phyloP scores from a whole-genome alignment of 2,888 invertebrate species.

The Hyppa rectilinea region DNA sequence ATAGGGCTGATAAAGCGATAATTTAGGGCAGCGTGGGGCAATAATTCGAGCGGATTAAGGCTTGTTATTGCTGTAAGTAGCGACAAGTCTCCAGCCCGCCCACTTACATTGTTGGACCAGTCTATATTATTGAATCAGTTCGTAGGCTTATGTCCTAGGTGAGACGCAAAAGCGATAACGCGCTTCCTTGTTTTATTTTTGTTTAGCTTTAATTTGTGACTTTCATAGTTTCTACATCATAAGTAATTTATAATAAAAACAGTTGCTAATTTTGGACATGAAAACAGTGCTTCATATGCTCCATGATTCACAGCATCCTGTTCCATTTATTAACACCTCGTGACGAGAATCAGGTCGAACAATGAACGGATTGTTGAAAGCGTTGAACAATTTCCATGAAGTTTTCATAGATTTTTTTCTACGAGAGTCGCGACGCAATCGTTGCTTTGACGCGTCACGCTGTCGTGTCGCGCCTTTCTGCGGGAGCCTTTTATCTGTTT shows the following conservation, averaged over 20 bases:
- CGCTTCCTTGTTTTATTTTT: not conserved
- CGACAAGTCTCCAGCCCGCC: slow-evolving; percentile 52
- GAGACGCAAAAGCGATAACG: not conserved
- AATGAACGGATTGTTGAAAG: too few relatives aligned
- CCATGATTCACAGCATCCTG: not conserved
- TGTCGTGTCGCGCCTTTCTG: too few relatives aligned
- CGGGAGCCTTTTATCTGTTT: too few relatives aligned
- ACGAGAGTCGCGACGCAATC: too few relatives aligned
- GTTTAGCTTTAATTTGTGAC: too few relatives aligned
- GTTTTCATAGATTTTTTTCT: too few relatives aligned
- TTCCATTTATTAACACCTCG: not conserved
- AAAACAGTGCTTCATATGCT: not conserved
- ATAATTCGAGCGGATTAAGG: slow-evolving; percentile 61
- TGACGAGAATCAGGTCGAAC: too few relatives aligned
- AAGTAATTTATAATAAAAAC: too few relatives aligned
- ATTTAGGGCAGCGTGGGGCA: slow-evolving; percentile 53
- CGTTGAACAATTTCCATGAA: too few relatives aligned
- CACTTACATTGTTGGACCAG: slow-evolving; percentile 49
- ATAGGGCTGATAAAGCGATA: slow-evolving; percentile 58
- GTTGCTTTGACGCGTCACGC: too few relatives aligned
- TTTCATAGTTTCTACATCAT: not conserved
- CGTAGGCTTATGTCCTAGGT: not conserved
- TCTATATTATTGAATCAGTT: slow-evolving; percentile 54
- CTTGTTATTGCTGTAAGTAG: slow-evolving; percentile 59
- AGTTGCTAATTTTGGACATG: not conserved